phyloP scores from a whole-genome alignment of 2,113 vertebrate species.

The Gnathonemus longibarbis region DNA sequence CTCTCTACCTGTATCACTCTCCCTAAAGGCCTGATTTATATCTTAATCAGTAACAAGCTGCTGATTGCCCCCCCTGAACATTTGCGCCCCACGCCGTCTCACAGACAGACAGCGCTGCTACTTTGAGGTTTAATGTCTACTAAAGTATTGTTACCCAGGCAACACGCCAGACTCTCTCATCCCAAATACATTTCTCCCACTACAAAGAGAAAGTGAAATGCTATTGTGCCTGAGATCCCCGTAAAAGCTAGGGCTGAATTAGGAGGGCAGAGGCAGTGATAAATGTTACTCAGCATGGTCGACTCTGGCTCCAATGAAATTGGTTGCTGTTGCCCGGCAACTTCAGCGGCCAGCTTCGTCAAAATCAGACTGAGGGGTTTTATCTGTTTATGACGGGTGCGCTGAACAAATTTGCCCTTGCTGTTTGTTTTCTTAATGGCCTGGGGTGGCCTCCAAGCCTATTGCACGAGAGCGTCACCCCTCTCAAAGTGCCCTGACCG shows the following conservation, averaged over 20 bases:
- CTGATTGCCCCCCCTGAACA: not conserved
- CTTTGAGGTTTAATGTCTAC: not conserved
- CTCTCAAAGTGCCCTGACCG: not conserved
- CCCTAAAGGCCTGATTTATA: not conserved
- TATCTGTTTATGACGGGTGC: not conserved
- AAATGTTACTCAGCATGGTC: not conserved
- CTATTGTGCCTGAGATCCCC: not conserved
- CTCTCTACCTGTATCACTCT: not conserved
- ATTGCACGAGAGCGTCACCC: not conserved
- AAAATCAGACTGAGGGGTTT: not conserved
- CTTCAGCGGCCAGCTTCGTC: not conserved
- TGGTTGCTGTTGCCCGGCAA: not conserved
- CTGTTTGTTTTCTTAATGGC: constrained; percentile 11
- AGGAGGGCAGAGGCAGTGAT: not conserved
- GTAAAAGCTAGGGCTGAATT: not conserved
- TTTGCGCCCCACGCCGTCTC: not conserved
- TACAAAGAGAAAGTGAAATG: not conserved
- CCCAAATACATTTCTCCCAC: not conserved
- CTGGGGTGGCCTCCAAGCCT: not conserved
- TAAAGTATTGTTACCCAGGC: not conserved
- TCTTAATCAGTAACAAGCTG: not conserved
- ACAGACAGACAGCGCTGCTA: not conserved
- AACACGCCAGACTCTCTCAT: not conserved
- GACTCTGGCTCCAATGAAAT: not conserved
- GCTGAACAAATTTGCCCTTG: constrained; percentile 13